These are phyloP conservation scores for Bubo blakistoni DNA, from an alignment of 2,113 vertebrate species.

Conservation along the genomic window DNA sequence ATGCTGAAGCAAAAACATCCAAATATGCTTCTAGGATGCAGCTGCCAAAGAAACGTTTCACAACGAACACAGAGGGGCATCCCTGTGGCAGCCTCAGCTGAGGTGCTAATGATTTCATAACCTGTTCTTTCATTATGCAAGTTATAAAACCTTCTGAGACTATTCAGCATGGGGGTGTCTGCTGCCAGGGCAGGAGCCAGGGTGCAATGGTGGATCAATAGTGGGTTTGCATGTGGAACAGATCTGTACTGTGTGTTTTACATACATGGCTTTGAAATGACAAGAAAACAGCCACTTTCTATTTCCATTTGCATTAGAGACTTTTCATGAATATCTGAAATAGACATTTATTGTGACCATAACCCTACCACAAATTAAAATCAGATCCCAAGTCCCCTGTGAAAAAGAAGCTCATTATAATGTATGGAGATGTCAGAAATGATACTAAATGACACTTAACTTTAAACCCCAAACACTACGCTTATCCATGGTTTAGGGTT, in stretches of 20 bases:
- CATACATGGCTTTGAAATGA: neutral
- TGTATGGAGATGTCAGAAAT: constrained; percentile 67
- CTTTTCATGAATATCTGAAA: constrained; percentile 57
- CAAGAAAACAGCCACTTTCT: constrained; percentile 47
- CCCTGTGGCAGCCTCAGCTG: constrained; percentile 33
- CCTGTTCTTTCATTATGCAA: constrained; percentile 8
- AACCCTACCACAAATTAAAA: constrained; percentile 74
- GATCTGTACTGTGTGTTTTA: neutral
- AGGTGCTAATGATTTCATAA: constrained; percentile 52
- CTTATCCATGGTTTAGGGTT: constrained; percentile 37
- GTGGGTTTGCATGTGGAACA: neutral
- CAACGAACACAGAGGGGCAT: neutral
- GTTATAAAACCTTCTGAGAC: neutral
- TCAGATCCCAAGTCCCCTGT: constrained; percentile 57
- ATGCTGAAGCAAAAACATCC: neutral
- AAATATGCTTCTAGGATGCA: neutral
- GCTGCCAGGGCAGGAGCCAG: neutral
- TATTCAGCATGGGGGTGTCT: neutral
- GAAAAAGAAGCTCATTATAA: constrained; percentile 64
- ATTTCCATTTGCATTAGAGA: constrained; percentile 53
- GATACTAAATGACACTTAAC: constrained; percentile 60
- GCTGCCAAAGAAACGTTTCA: neutral
- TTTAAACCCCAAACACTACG: constrained; percentile 52
- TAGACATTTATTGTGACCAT: constrained; percentile 70
- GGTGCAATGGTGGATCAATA: neutral